Percentiles rank a stretch among this genome's conserved stretches.
These are phyloP conservation scores for Taxidea taxus DNA, from an alignment of 2,113 vertebrate genomes.

Conservation along the genomic window DNA sequence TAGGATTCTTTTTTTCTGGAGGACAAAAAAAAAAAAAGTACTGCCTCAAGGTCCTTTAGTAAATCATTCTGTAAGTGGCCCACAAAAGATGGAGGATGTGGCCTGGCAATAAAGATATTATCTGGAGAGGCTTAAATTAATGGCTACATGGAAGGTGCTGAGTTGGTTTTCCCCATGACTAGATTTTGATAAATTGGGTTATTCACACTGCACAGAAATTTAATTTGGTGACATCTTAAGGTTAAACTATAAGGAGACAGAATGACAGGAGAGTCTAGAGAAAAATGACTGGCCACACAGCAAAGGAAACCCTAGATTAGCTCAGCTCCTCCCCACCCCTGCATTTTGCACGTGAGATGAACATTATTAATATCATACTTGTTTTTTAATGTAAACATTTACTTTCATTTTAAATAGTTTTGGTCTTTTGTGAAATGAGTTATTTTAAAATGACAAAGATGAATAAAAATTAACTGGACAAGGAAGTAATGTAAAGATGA, in stretches of 20 bases:
- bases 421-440: not conserved
- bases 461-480: not conserved
- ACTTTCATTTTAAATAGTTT: not conserved
- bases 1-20: slow-evolving; percentile 55
- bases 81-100: not conserved
- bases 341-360: not conserved
- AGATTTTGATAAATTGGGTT: not conserved
- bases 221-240: not conserved
- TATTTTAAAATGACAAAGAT: not conserved
- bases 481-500: not conserved
- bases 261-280: not conserved
- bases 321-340: not conserved
- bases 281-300: not conserved
- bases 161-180: not conserved
- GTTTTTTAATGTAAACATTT: not conserved
- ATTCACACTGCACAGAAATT: not conserved
- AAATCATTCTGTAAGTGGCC: not conserved
- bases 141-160: not conserved
- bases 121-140: not conserved
- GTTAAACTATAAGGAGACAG: not conserved
- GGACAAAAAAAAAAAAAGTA: slow-evolving; percentile 11
- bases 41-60: not conserved
- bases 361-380: not conserved
- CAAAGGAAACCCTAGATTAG: not conserved
- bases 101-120: not conserved